Evolutionary conservation across 2,113 vertebrate species (phyloP).

Genomic region (Hucho hucho): DNA sequence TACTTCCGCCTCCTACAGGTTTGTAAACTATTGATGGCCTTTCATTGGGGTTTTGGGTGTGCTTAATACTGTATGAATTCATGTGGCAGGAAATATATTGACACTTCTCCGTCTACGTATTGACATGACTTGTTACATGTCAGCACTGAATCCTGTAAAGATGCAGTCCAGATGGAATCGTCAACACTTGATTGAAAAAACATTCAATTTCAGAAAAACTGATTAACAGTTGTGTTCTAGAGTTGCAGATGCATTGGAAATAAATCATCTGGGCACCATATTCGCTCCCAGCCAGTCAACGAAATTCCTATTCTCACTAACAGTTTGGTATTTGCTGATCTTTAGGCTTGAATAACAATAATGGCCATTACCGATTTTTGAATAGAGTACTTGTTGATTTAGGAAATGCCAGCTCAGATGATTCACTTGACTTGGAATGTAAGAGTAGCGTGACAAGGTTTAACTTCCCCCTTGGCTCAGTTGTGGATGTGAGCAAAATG

Average conservation of each 20-base stretch:
- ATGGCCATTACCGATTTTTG: conserved; percentile 2
- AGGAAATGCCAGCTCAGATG: conserved; percentile 29
- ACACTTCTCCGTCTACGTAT: neutral
- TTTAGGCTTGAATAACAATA: conserved; percentile 6
- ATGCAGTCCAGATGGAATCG: neutral
- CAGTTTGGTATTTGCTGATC: neutral
- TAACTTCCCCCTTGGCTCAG: neutral
- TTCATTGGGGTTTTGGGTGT: neutral
- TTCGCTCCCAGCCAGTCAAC: neutral
- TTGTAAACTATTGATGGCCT: neutral
- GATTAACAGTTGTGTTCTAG: neutral
- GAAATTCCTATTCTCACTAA: too few relatives aligned
- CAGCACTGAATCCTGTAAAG: neutral
- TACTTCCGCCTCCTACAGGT: conserved; percentile 95
- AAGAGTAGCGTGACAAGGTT: too few relatives aligned
- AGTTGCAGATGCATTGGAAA: neutral
- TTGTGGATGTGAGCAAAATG: neutral
- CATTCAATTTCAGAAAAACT: neutral
- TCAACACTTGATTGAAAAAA: neutral
- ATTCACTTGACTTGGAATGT: neutral
- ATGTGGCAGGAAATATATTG: neutral
- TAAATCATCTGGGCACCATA: neutral
- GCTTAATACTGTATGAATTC: neutral
- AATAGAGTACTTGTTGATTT: conserved; percentile 2
- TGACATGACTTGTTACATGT: neutral